phyloP scores from a whole-genome alignment of 2,888 invertebrate species.

The Dryomyza anilis region DNA sequence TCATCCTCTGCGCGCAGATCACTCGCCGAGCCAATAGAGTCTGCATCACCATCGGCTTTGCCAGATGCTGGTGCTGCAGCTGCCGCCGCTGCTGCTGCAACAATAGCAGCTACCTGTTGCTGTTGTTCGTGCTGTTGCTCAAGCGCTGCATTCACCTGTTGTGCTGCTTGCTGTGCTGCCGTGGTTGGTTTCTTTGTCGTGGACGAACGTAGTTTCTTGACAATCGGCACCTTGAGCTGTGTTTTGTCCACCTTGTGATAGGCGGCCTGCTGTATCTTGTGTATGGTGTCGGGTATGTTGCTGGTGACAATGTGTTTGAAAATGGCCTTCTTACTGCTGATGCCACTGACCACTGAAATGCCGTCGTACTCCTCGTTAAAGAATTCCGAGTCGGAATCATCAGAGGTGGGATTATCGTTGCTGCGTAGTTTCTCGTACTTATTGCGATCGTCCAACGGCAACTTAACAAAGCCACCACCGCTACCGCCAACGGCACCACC shows the following conservation, averaged over 20 bases:
- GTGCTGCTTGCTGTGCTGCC: constrained; percentile 54
- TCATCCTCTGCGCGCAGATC: constrained; percentile 68
- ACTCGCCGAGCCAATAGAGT: constrained; percentile 75
- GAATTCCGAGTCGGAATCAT: constrained; percentile 64
- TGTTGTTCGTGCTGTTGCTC: constrained; percentile 43
- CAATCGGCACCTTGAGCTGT: constrained; percentile 58
- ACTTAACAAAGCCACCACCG: constrained; percentile 66
- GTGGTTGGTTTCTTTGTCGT: constrained; percentile 52
- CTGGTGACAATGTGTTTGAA: constrained; percentile 62
- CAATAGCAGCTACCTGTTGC: constrained; percentile 38
- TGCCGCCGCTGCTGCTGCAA: constrained; percentile 38
- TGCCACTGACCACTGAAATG: constrained; percentile 33
- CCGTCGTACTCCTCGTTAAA: constrained; percentile 54
- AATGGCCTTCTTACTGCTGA: constrained; percentile 52
- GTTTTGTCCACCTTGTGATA: constrained; percentile 64
- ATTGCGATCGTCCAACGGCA: constrained; percentile 73
- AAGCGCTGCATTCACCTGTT: constrained; percentile 44
- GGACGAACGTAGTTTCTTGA: constrained; percentile 63
- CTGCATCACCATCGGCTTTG: constrained; percentile 66
- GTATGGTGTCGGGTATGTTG: constrained; percentile 65
- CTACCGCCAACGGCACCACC: too few relatives aligned
- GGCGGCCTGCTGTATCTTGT: constrained; percentile 62
- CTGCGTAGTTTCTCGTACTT: constrained; percentile 77
- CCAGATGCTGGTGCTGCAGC: constrained; percentile 32
- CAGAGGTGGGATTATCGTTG: constrained; percentile 66